Evolutionary conservation across 1,140 invertebrate genomes (phyloP).

Genomic region (Popillia japonica): DNA sequence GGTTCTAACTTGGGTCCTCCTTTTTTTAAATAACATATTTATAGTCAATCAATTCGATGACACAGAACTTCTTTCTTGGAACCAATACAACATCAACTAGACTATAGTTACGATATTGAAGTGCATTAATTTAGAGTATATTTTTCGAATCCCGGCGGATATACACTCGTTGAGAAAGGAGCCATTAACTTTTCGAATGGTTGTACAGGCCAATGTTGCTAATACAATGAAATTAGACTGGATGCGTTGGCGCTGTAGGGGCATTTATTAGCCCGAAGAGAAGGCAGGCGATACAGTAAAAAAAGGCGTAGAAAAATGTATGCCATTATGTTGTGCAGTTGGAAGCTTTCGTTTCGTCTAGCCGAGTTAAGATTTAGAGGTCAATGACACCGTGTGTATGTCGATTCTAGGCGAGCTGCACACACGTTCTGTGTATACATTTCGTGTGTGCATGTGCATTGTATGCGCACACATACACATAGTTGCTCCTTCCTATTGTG

Average conservation of each 20-base stretch:
- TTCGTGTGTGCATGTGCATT: neutral
- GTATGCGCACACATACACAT: neutral
- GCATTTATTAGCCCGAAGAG: neutral
- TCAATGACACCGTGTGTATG: slow-evolving; percentile 28
- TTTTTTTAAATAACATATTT: neutral
- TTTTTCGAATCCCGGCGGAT: too few relatives aligned
- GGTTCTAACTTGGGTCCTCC: neutral
- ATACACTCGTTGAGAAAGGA: too few relatives aligned
- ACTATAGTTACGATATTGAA: too few relatives aligned
- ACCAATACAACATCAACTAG: too few relatives aligned
- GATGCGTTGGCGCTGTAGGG: neutral
- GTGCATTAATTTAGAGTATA: too few relatives aligned
- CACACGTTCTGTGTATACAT: neutral
- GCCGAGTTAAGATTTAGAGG: slow-evolving; percentile 25
- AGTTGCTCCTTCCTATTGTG: neutral
- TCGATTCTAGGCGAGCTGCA: slow-evolving; percentile 20
- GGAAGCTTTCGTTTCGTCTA: slow-evolving; percentile 35
- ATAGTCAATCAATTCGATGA: too few relatives aligned
- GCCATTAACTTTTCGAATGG: too few relatives aligned
- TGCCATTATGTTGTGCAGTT: slow-evolving; percentile 27
- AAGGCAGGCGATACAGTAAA: slow-evolving; percentile 6
- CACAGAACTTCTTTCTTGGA: too few relatives aligned
- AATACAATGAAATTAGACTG: slow-evolving; percentile 1
- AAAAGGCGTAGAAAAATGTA: slow-evolving; percentile 29
- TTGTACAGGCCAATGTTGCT: neutral